Evolutionary conservation across 2,888 invertebrate genomes (phyloP).

Genomic region (Dryadula phaetusa): DNA sequence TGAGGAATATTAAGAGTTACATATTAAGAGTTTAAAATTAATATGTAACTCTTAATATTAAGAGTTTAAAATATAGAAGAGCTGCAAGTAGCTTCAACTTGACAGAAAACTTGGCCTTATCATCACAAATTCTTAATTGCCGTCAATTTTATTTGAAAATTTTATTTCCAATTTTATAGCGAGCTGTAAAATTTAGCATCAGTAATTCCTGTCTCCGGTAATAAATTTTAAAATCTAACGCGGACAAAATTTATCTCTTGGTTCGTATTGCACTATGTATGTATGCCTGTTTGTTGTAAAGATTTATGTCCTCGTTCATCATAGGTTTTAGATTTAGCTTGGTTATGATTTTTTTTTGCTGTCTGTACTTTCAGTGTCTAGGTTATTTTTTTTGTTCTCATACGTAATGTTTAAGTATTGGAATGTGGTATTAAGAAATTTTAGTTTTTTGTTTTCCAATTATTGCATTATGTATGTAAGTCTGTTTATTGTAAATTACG

Average conservation of each 20-base stretch:
- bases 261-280: conserved; percentile 35
- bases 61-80: no score
- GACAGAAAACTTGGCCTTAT: not conserved
- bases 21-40: no score
- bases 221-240: conserved; percentile 42
- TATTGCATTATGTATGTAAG: no score
- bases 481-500: no score
- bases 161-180: conserved; percentile 27
- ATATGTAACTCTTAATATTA: no score
- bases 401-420: no score
- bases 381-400: not conserved
- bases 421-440: no score
- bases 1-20: no score
- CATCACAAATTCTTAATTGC: not conserved
- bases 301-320: conserved; percentile 40
- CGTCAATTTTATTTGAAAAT: conserved; percentile 22
- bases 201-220: conserved; percentile 32
- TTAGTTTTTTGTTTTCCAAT: no score
- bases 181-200: conserved; percentile 34
- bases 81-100: no score
- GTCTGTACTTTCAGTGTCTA: not conserved
- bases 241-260: conserved; percentile 31
- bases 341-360: conserved; percentile 5
- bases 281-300: conserved; percentile 36
- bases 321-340: conserved; percentile 25